Evolutionary conservation across 2,888 invertebrate genomes (phyloP), one percentile per base, ranked within the genome.

Genomic region (Metellina segmentata): DNA sequence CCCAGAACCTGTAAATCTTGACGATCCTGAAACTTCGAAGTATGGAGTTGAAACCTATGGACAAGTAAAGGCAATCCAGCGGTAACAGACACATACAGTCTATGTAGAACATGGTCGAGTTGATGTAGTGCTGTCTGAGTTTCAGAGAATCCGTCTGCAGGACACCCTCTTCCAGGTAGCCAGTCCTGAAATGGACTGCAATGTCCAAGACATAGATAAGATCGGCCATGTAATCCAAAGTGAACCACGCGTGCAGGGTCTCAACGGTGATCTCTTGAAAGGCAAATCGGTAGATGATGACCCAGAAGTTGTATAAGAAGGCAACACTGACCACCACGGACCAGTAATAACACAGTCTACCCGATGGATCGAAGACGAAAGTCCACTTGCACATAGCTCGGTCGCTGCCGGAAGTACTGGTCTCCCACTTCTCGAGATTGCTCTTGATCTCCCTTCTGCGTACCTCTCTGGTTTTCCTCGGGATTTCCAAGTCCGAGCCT

Each of bases 311-410:
- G 96, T 98, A 98, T 94, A 98, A 97, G 96, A 98, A 98, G 95
- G 98, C 98, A 95, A 98, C 96, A 94, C 98, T 98, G 94, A 98
- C 98, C 94, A 98, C 98, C 97, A 98, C 98, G 94, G 98, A 98
- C 98, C 98, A 98, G 95, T 98, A 98, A 96, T 98, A 98, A 95
- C 98, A 98, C 93, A 99, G 96, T 85, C 99, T 96, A 93, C 99
- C 99, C 94, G 99, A 98, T 49, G 99, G 99, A 96, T 99, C 99
- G 95, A 99, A 99, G 94, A 99, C 98, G 95, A 99, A 98, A 85
- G 98, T 98, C 97, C 98, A 98, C 95, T 97, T 97, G 93, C 96
- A 96, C 19, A 97, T 96, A 16, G 97, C 96, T 70, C 96, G 95
- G 92, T 97, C 96, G 16, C 96, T 96, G 8, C 61, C 61, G 77